Evolutionary conservation across 2,797 vertebrate genomes (phyloP).

Genomic region (Astyanax mexicanus): DNA sequence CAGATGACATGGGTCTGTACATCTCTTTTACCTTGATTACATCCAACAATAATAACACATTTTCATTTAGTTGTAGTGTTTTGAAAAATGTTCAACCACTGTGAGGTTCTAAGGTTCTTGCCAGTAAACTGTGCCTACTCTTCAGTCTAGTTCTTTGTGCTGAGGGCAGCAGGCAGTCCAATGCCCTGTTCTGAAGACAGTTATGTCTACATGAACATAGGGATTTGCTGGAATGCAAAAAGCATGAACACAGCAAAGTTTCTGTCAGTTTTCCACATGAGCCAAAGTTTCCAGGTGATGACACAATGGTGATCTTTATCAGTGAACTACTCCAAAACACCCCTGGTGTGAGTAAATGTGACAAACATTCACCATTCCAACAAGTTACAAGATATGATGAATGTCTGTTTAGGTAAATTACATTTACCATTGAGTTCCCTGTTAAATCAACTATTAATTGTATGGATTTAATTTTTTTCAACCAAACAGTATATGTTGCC

Average conservation of each 20-base stretch:
- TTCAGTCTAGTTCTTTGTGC: too few species aligned
- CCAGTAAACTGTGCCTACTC: too few species aligned
- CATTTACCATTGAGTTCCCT: too few species aligned
- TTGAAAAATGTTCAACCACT: too few species aligned
- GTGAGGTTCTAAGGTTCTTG: too few species aligned
- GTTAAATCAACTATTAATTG: too few species aligned
- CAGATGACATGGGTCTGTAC: neutral
- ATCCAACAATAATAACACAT: neutral
- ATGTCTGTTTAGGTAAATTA: too few species aligned
- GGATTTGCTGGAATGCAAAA: neutral
- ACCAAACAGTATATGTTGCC: too few species aligned
- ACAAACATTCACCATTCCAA: neutral
- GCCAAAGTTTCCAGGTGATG: neutral
- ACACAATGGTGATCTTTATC: neutral
- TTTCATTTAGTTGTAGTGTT: neutral
- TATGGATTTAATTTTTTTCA: too few species aligned
- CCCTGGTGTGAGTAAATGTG: neutral
- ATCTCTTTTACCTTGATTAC: constrained; percentile 10
- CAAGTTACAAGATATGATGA: neutral
- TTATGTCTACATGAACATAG: neutral
- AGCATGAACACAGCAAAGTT: neutral
- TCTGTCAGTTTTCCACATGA: neutral
- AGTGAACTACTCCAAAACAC: neutral
- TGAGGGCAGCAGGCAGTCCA: neutral
- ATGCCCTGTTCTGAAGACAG: neutral